Conservation (phyloP, 53 echinoderm and acorn worm genomes). For the Zoroaster sp. region DNA sequence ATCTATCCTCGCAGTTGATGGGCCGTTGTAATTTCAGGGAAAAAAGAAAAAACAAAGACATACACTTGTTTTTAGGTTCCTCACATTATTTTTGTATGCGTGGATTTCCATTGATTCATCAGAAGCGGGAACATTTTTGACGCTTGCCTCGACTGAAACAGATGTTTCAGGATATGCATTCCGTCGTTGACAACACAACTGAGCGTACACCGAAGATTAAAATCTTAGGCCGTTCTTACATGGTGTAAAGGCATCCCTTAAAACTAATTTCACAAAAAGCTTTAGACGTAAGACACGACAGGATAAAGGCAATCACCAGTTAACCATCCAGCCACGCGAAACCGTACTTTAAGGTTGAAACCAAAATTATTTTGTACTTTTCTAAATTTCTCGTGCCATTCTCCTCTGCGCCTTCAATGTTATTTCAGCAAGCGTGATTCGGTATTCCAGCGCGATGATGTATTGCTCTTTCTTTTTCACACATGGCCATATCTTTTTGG, state of each 20-base stretch:
- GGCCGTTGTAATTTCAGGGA: not conserved
- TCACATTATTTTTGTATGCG: not conserved
- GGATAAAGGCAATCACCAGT: not conserved
- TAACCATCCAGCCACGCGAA: not conserved
- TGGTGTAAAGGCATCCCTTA: constrained; percentile 15
- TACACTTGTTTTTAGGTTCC: not conserved
- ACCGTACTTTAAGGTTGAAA: not conserved
- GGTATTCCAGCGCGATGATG: not conserved
- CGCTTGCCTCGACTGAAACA: not conserved
- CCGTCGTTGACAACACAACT: not conserved
- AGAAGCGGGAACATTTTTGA: not conserved
- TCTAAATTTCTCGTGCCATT: not conserved
- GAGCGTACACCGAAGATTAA: not conserved
- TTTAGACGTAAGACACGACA: not conserved
- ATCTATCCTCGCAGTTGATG: not conserved
- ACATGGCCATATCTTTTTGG: not conserved
- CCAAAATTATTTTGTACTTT: constrained; percentile 40
- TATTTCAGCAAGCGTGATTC: not conserved
- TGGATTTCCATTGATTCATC: constrained; percentile 16
- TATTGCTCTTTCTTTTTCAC: not conserved
- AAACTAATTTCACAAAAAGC: not conserved
- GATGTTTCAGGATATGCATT: not conserved
- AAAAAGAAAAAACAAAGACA: not conserved
- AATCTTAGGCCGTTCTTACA: not conserved
- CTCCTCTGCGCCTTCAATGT: not conserved